Evolutionary conservation across 2,113 vertebrate genomes (phyloP).

Genomic region (Proteles cristata): DNA sequence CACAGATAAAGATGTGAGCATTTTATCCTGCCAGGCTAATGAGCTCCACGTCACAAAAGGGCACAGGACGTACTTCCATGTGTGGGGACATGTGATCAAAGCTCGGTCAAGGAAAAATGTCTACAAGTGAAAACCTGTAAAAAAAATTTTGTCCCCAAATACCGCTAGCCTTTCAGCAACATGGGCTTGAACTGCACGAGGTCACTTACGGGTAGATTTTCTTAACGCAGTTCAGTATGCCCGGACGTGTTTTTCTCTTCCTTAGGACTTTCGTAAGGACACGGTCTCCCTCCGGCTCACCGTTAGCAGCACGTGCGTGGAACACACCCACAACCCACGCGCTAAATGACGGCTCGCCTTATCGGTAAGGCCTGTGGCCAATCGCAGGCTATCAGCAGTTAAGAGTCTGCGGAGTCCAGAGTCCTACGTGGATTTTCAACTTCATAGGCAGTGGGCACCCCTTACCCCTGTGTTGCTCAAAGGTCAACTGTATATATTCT

Average conservation of each 20-base stretch:
- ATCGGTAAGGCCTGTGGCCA: not conserved
- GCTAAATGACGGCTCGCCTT: not conserved
- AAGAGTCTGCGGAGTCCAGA: not conserved
- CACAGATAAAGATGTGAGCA: too few species aligned
- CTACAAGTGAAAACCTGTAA: not conserved
- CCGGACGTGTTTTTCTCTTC: not conserved
- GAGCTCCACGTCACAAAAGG: not conserved
- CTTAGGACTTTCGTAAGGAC: not conserved
- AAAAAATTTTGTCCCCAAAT: not conserved
- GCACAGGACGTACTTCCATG: not conserved
- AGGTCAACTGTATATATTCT: not conserved
- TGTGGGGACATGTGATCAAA: not conserved
- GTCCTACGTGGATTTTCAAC: not conserved
- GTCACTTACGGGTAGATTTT: not conserved
- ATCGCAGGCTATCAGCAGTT: not conserved
- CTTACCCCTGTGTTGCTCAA: not conserved
- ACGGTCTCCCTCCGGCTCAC: not conserved
- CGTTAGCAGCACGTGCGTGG: not conserved
- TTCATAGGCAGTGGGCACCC: not conserved
- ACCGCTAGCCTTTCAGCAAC: not conserved
- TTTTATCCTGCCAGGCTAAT: not conserved
- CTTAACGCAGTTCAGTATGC: not conserved
- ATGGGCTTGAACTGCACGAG: not conserved
- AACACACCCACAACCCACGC: not conserved
- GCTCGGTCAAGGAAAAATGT: not conserved